Base-by-base conservation (phyloP, 2,797 vertebrate genomes). In the Gymnopithys bicolor region DNA sequence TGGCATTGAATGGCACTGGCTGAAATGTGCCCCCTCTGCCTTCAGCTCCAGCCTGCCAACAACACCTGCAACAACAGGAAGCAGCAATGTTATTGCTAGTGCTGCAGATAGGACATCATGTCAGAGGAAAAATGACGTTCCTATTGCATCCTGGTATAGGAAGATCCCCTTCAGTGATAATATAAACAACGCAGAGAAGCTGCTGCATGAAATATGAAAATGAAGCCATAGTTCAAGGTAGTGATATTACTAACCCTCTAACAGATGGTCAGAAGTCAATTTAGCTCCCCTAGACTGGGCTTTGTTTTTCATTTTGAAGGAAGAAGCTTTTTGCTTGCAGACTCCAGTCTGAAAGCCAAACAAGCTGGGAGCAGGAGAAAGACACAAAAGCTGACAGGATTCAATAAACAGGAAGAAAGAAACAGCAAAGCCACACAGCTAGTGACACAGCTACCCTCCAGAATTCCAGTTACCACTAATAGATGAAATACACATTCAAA, bases 61-160 rank as follows among this genome's bases (percentile, higher is more conserved):
- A 91, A 43, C 93, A 95, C 84, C 90, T 96, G 87, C 84, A 89
- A 89, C 89, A 92, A 95, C 96, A 96, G 97, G 97, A 97, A 97
- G 93, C 5, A 1, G 74, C 88, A 91, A 46, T 95, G 94, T 97
- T 96, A 95, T 94, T 96, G 84, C 93, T 83, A 94, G 52, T 14
- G 13, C 60, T 52, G 81, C 90, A 96, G 90, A 94, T 14, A 93
- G 89, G 94, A 95, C 94, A 95, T 96, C 91, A 27, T 63, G 89
- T 41, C 83, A 83, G 49, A 94, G 95, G 96, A 91, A 96, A 95
- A 94, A 91, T n/a, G 89, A 96, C 49, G 4, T 33, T 92, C 93
- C 80, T 87, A 92, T 84, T 95, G 87, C 94, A 96, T 96, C 92
- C 95, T 94, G 93, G 62, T 84, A 91, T 94, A 93, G 94, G 94